These are phyloP conservation scores for Cardinalis cardinalis DNA, from an alignment of 2,113 vertebrate species.

Conservation along the genomic window DNA sequence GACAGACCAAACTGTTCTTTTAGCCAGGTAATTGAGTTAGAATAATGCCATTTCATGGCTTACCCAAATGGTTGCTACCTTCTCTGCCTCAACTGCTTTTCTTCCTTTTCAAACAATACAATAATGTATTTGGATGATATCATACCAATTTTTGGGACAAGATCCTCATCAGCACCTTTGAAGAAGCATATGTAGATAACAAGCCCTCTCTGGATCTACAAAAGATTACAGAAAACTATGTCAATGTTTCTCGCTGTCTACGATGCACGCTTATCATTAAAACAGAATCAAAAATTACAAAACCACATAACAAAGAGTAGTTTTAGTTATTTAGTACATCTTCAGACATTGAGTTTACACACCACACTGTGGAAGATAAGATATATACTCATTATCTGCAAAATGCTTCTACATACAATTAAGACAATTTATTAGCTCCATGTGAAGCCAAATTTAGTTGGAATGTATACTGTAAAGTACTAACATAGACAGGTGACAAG, in stretches of 20 bases:
- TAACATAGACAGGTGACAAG: background rate
- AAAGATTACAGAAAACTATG: constrained; percentile 1
- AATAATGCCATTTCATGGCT: background rate
- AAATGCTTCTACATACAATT: background rate
- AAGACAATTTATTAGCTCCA: background rate
- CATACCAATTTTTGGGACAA: constrained; percentile 90
- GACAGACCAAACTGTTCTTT: background rate
- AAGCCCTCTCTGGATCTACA: constrained; percentile 86
- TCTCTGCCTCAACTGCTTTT: background rate
- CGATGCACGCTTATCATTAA: background rate
- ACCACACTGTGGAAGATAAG: background rate
- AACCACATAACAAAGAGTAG: background rate
- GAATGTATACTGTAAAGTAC: background rate
- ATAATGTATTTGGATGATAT: background rate
- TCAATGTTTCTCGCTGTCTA: background rate
- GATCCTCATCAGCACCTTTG: constrained; percentile 85
- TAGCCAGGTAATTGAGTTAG: background rate
- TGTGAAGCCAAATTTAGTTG: background rate
- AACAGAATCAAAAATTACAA: background rate
- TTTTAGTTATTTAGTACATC: background rate
- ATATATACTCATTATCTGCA: background rate
- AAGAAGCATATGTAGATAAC: constrained; percentile 95
- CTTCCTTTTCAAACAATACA: background rate
- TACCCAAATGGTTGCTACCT: background rate
- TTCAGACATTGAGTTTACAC: background rate